A percentile compares a stretch with the other conserved stretches of the same genome.
These are phyloP conservation scores for Cercopithecus mitis DNA, from an alignment of 2,797 vertebrate species.

Conservation along the genomic window DNA sequence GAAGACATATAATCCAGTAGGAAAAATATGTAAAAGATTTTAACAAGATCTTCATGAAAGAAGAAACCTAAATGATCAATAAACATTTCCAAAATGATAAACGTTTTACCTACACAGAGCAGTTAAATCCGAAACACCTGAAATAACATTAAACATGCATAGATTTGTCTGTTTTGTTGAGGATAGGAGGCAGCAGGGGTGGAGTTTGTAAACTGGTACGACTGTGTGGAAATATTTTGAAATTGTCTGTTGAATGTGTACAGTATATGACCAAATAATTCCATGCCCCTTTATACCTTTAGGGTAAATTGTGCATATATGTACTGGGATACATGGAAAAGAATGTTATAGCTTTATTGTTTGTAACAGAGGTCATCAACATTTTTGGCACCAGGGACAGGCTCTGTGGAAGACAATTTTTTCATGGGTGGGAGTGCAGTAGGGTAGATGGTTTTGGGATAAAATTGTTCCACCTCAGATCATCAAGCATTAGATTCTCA, in stretches of 20 bases:
- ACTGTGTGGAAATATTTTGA: background rate
- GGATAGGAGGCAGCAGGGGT: background rate
- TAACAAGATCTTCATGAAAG: background rate
- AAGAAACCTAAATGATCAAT: background rate
- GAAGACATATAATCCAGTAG: background rate
- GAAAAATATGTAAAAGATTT: background rate
- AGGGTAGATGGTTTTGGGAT: background rate
- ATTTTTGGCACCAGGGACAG: background rate
- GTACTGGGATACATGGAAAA: background rate
- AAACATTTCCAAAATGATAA: background rate
- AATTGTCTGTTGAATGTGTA: background rate
- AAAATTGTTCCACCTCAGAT: background rate
- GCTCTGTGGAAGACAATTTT: background rate
- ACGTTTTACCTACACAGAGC: background rate
- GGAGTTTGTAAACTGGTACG: background rate
- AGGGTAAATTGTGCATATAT: background rate
- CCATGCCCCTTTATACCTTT: background rate
- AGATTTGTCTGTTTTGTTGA: background rate
- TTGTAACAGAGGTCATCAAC: background rate
- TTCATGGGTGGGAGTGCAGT: background rate
- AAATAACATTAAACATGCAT: background rate
- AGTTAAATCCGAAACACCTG: background rate
- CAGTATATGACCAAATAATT: background rate
- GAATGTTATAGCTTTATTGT: background rate
- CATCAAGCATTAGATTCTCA: background rate